These are phyloP conservation scores for Sweltsa coloradensis DNA, from an alignment of 1,140 invertebrate species.

Conservation along the genomic window DNA sequence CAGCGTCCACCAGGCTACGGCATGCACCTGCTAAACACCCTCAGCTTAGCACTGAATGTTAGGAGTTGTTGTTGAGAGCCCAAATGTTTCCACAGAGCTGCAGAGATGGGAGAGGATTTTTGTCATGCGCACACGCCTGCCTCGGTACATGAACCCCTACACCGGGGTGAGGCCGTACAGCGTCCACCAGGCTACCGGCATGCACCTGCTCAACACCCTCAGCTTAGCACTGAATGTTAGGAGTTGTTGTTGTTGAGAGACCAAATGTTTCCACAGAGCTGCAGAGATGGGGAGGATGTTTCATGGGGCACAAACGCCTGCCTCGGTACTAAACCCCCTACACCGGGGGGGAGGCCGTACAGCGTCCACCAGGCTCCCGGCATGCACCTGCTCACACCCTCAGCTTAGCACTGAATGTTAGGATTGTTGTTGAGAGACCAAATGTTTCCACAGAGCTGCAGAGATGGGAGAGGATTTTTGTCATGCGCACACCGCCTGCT, in stretches of 20 bases:
- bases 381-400: constrained; percentile 39
- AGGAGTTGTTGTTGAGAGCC: too few relatives aligned
- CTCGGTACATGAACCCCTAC: constrained; percentile 52
- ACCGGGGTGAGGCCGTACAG: constrained; percentile 49
- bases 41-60: too few relatives aligned
- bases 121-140: constrained; percentile 49
- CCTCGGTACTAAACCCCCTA: constrained; percentile 36
- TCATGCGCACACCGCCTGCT: constrained; percentile 47
- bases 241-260: too few relatives aligned
- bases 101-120: constrained; percentile 56
- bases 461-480: constrained; percentile 56
- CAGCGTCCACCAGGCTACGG: constrained; percentile 45
- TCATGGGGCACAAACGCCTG: constrained; percentile 46
- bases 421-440: too few relatives aligned
- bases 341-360: constrained; percentile 52
- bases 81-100: too few relatives aligned
- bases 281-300: constrained; percentile 54
- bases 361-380: constrained; percentile 49
- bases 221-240: too few relatives aligned
- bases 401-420: too few relatives aligned
- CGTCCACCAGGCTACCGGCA: too few relatives aligned
- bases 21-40: constrained; percentile 41
- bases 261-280: too few relatives aligned
- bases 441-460: constrained; percentile 46
- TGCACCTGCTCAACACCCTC: too few relatives aligned